Conservation (phyloP, 2,113 vertebrate genomes). For the Ammodytes marinus region DNA sequence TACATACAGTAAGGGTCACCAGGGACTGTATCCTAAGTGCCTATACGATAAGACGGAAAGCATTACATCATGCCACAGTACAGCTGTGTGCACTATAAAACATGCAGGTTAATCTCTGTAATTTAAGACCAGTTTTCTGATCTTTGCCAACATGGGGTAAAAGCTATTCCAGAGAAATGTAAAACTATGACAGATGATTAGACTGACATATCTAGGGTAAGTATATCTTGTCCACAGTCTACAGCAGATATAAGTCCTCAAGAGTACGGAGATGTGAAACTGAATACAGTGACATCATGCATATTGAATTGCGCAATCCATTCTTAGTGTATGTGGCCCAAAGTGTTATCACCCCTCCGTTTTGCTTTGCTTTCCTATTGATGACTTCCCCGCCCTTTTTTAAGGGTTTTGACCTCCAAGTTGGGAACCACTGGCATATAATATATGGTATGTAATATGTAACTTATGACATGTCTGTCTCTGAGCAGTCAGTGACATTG, state of each 20-base stretch:
- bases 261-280: constrained; percentile 36
- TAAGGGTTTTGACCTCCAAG: background rate
- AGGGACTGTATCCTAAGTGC: constrained; percentile 30
- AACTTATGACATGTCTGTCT: constrained; percentile 3
- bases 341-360: too few relatives aligned
- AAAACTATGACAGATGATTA: constrained; percentile 32
- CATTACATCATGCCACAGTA: constrained; percentile 41
- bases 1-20: constrained; percentile 1
- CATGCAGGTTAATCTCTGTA: constrained; percentile 43
- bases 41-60: constrained; percentile 47
- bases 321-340: background rate
- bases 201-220: constrained; percentile 45
- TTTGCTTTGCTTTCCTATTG: background rate
- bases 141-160: constrained; percentile 21
- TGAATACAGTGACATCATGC: constrained; percentile 39
- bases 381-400: background rate
- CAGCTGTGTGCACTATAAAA: constrained; percentile 41
- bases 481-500: constrained; percentile 35
- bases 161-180: constrained; percentile 48
- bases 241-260: constrained; percentile 18
- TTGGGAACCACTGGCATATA: background rate
- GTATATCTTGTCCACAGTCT: constrained; percentile 25
- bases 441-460: background rate
- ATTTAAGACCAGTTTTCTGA: constrained; percentile 36
- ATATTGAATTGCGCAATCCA: background rate